phyloP scores from a whole-genome alignment of 2,797 vertebrate genomes.

The Anisognathus igniventris region DNA sequence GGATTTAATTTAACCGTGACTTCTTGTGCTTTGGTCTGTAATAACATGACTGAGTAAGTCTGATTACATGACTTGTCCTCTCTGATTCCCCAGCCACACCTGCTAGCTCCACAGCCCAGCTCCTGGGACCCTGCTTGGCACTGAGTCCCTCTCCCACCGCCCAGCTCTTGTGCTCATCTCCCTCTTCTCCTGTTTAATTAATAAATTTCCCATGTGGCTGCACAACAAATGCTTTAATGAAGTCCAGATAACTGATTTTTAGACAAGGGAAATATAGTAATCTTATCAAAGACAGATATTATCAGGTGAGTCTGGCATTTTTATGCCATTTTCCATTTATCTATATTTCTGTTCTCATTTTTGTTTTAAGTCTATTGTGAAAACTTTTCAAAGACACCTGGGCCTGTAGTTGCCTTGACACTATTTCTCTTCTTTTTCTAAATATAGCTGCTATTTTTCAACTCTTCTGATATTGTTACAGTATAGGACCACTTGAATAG shows the following conservation, averaged over 20 bases:
- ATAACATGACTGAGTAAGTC: conserved; percentile 51
- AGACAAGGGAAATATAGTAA: conserved; percentile 58
- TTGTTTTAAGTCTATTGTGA: not conserved
- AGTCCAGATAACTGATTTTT: conserved; percentile 53
- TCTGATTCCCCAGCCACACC: not conserved
- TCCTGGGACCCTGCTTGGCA: not conserved
- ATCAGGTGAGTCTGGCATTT: conserved; percentile 2
- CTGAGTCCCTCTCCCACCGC: not conserved
- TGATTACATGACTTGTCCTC: conserved; percentile 3
- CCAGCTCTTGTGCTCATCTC: conserved; percentile 20
- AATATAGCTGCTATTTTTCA: not conserved
- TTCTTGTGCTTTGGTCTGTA: conserved; percentile 51
- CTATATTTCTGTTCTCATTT: conserved; percentile 2
- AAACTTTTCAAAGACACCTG: not conserved
- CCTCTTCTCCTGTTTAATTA: conserved; percentile 58
- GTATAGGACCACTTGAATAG: not conserved
- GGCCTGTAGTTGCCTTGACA: not conserved
- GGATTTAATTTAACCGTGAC: conserved; percentile 62
- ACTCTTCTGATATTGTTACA: not conserved
- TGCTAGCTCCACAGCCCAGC: not conserved
- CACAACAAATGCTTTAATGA: conserved; percentile 57
- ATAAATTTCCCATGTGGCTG: conserved; percentile 55
- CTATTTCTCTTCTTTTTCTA: not conserved
- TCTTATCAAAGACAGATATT: conserved; percentile 43
- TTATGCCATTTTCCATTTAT: not conserved